These are phyloP conservation scores for Sciurus niger DNA, from an alignment of 2,113 vertebrate species.

Conservation along the genomic window DNA sequence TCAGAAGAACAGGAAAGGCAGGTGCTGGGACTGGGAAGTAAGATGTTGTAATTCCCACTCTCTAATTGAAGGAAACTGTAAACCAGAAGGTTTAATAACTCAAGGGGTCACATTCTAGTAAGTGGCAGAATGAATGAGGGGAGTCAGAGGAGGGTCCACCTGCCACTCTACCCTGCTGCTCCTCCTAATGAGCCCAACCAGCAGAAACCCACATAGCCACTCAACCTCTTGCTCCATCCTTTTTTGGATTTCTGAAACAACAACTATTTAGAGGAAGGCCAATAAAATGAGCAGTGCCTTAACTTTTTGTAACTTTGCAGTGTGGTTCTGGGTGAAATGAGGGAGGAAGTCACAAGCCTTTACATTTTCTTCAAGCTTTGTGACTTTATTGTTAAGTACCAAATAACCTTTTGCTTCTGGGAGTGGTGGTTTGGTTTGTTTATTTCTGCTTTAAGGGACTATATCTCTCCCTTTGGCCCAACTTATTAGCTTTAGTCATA, in stretches of 20 bases:
- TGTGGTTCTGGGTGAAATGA: not conserved
- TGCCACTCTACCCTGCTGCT: not conserved
- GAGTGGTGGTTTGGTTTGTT: conserved; percentile 68
- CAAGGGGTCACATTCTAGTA: not conserved
- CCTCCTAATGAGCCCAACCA: not conserved
- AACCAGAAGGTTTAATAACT: not conserved
- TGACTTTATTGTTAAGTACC: conserved; percentile 68
- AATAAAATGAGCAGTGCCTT: not conserved
- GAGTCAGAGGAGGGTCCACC: not conserved
- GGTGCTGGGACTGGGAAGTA: not conserved
- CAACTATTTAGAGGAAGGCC: not conserved
- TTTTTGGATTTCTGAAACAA: not conserved
- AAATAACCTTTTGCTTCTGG: conserved; percentile 68
- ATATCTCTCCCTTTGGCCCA: conserved; percentile 72
- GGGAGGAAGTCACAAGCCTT: conserved; percentile 7
- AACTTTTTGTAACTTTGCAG: not conserved
- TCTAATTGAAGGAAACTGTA: conserved; percentile 34
- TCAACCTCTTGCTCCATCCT: not conserved
- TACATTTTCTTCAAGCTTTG: conserved; percentile 66
- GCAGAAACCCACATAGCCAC: not conserved
- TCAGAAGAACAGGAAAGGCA: not conserved
- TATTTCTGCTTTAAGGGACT: conserved; percentile 63
- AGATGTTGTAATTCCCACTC: not conserved
- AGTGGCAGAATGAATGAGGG: not conserved
- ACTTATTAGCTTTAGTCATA: conserved; percentile 74